Evolutionary conservation across 2,888 invertebrate species (phyloP), one percentile per base, ranked within the genome.

Genomic region (Heliconius cydno): DNA sequence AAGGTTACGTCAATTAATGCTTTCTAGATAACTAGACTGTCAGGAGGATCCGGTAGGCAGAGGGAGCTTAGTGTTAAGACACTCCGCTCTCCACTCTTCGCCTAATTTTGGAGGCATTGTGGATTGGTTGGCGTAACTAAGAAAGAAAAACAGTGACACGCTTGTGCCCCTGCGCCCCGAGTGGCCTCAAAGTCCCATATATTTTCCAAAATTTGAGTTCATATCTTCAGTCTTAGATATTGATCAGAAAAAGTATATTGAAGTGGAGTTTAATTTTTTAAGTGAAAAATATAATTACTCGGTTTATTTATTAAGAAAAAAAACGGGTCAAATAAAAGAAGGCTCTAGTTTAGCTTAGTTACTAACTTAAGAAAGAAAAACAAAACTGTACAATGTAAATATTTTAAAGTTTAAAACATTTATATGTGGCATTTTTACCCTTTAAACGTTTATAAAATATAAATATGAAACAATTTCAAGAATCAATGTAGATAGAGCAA

Each of bases 211-310:
- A 68, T 38, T 68, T n/a, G 38, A 68, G n/a, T 13, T n/a, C 68
- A n/a, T 7, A n/a, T n/a, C n/a, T n/a, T n/a, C n/a, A n/a, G 3
- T 68, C 34, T 38, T n/a, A 68, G 38, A 68, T 68, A 38, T 38
- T 38, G 38, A 68, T 68, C 68, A 68, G 68, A 38, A 68, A 38
- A 68, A 68, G 34, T 3, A 12, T n/a, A n/a, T 38, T 68, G 38
- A 38, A 38, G 5, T 68, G 5, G 12, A 2, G n/a, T 13, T n/a
- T 38, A 38, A 1, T 38, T 38, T 38, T 5, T 12, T 12, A 13
- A 68, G 13, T 6, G 38, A 38, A n/a, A 68, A 68, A 67, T 34
- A 22, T 12, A 15, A 34, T 63, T 22, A 7, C 7, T 7, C 7
- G 0, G 68, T 70, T 41, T 13, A 25, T 41, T 70, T 41, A 2